phyloP scores from a whole-genome alignment of 2,888 invertebrate genomes.

The Acrocyrtus sp. region DNA sequence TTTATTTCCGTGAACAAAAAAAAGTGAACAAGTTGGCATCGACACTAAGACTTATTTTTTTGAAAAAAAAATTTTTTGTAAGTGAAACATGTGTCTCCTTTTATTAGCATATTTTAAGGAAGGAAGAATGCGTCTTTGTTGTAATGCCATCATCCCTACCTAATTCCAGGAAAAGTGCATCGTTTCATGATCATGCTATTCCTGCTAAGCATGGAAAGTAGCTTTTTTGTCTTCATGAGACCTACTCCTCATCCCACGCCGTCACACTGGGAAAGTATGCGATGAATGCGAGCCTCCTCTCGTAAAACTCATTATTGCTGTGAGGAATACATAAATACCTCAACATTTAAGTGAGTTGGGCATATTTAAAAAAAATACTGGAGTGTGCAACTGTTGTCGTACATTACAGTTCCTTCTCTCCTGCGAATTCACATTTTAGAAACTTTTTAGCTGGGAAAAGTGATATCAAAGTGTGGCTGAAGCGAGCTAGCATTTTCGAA shows the following conservation, averaged over 20 bases:
- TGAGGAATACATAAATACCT: neutral
- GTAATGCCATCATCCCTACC: neutral
- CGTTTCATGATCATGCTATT: neutral
- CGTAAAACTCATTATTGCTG: neutral
- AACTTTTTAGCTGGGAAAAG: neutral
- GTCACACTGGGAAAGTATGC: too few relatives aligned
- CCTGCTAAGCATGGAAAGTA: too few relatives aligned
- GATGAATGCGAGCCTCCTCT: neutral
- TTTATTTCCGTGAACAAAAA: neutral
- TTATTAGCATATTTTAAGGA: neutral
- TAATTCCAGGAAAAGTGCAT: neutral
- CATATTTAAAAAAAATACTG: neutral
- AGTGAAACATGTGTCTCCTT: slow-evolving; percentile 2
- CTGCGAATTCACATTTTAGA: neutral
- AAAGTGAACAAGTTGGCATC: neutral
- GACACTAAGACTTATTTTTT: neutral
- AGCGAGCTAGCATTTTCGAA: neutral
- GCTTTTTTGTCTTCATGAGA: too few relatives aligned
- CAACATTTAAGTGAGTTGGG: neutral
- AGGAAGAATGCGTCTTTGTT: neutral
- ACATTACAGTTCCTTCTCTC: neutral
- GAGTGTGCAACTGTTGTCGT: neutral
- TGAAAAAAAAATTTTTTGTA: neutral
- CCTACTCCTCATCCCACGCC: too few relatives aligned
- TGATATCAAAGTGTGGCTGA: neutral